These are phyloP conservation scores for Octomys mimax DNA, from an alignment of 2,797 vertebrate genomes.

Conservation along the genomic window DNA sequence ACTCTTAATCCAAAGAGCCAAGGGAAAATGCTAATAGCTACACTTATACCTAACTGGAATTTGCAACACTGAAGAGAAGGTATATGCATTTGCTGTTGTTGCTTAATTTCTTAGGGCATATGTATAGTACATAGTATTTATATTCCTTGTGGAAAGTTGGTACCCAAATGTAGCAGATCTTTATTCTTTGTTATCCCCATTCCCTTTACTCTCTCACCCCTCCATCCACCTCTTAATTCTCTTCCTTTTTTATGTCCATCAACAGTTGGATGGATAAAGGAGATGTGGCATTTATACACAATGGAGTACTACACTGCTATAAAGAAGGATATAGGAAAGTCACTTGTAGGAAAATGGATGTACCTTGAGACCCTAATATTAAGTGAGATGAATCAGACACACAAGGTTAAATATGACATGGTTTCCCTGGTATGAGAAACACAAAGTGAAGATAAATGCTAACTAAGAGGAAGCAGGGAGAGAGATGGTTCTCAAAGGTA, in stretches of 20 bases:
- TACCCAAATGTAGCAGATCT: background rate
- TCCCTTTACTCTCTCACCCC: background rate
- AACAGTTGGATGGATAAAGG: background rate
- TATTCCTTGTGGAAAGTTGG: background rate
- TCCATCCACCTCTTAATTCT: background rate
- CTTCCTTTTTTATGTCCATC: background rate
- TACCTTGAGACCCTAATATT: background rate
- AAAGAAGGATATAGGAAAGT: background rate
- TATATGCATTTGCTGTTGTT: background rate
- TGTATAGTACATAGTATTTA: background rate
- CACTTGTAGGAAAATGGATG: background rate
- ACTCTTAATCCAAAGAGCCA: background rate
- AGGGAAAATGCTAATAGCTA: background rate
- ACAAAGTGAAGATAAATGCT: background rate
- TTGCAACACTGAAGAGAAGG: background rate
- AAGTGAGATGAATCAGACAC: background rate
- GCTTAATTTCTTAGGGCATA: background rate
- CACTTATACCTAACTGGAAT: constrained; percentile 71
- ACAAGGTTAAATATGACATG: background rate
- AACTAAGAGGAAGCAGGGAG: background rate
- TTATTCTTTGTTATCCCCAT: background rate
- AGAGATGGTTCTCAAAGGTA: background rate
- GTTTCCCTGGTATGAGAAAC: background rate
- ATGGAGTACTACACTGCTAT: background rate
- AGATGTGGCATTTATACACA: background rate